Base-by-base conservation (phyloP, 2,797 vertebrate species). In the Myoxocephalus aenaeus region DNA sequence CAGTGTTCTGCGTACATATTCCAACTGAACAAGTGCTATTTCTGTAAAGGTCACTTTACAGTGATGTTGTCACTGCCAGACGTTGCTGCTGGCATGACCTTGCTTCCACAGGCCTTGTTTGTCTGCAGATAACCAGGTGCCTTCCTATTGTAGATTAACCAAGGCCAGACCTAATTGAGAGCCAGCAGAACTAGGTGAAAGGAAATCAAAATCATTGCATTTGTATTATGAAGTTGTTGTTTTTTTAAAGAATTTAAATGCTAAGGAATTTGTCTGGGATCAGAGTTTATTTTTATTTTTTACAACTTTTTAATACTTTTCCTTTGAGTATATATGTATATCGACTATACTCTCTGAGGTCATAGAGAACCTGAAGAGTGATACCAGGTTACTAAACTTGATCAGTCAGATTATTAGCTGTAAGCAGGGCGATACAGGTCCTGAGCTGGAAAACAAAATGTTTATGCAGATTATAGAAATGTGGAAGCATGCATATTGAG, bases 21-120 rank as follows among this genome's bases (percentile, higher is more conserved):
- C 42, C 40, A 56, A 61, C 27, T 86, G 62, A 79, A 65, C 36
- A 3, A 65, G 25, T 54, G 70, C 85, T 91, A 75, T 86, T 92
- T 93, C 79, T 75, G 83, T 84, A 87, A 91, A 86, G 92, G 90
- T 85, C 83, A 73, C 46, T 69, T 46, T 14, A 63, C 40, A 82
- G 70, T 74, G 53, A 83, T 57, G 65, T 76, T 59, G 20, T 73
- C 42, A 54, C 86, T 84, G 84, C 75, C 76, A 51, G 65, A 73
- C n/a, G 17, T 46, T 70, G 53, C 56, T 69, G 76, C 82, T 90
- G 83, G 89, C 85, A 76, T 36, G 65, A 50, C 68, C 71, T 80
- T 38, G 53, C 56, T 77, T 34, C n/a, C 50, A 78, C 66, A 73
- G 70, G 53, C 67, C 62, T 79, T 87, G 78, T 86, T 89, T 90